phyloP scores from a whole-genome alignment of 2,888 invertebrate species.

The Andrena marginata region DNA sequence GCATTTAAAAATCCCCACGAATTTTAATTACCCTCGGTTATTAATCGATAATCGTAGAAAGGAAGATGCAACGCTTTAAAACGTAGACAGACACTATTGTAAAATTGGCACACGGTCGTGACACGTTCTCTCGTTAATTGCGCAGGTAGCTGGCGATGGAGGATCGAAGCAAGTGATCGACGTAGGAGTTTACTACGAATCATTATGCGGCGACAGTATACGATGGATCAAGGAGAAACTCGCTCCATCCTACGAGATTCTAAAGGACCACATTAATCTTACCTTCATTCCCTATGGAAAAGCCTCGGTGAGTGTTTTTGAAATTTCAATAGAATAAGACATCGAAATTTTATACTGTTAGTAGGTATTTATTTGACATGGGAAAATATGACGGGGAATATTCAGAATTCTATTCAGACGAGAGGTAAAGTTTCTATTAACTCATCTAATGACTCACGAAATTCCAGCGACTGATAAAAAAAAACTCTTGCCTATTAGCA shows the following conservation, averaged over 20 bases:
- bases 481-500: too few species aligned
- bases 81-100: not conserved
- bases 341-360: too few species aligned
- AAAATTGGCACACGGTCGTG: not conserved
- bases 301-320: slow-evolving; percentile 83
- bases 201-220: slow-evolving; percentile 86
- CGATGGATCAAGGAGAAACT: slow-evolving; percentile 85
- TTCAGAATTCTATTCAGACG: not conserved
- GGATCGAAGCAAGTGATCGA: slow-evolving; percentile 67
- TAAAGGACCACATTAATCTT: slow-evolving; percentile 82
- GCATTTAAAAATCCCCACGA: not conserved
- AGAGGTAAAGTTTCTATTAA: too few species aligned
- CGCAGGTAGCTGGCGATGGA: slow-evolving; percentile 54
- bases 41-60: not conserved
- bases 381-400: not conserved
- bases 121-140: slow-evolving; percentile 5
- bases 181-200: slow-evolving; percentile 86
- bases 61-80: not conserved
- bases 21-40: not conserved
- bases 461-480: too few species aligned
- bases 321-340: not conserved
- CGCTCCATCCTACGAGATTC: slow-evolving; percentile 82
- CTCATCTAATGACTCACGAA: too few species aligned
- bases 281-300: slow-evolving; percentile 86
- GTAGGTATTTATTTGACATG: too few species aligned